Percentiles rank a stretch among this genome's conserved stretches.
These are phyloP conservation scores for Notothenia rossii DNA, from an alignment of 2,113 vertebrate species.

Conservation along the genomic window DNA sequence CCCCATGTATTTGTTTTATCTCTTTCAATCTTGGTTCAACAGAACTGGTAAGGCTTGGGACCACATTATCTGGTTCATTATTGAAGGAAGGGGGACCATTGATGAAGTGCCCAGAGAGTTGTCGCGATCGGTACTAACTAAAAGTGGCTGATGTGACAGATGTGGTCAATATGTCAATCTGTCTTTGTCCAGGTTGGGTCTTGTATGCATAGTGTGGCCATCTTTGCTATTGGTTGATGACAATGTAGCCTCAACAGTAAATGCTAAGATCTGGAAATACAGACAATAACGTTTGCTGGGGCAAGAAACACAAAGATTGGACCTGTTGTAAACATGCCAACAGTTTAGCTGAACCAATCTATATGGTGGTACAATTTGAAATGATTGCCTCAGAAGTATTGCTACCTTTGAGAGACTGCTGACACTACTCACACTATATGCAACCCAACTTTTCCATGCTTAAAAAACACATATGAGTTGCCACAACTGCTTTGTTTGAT, in stretches of 20 bases:
- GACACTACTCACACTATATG: neutral
- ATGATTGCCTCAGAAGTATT: neutral
- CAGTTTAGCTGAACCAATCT: neutral
- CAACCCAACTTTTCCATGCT: slow-evolving; percentile 32
- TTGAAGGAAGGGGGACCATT: neutral
- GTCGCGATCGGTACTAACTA: neutral
- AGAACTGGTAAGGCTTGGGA: neutral
- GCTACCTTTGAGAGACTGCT: neutral
- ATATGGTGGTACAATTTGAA: neutral
- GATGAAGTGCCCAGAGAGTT: neutral
- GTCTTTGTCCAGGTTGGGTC: neutral
- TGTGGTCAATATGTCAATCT: neutral
- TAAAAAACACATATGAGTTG: slow-evolving; percentile 38
- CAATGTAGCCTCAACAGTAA: neutral
- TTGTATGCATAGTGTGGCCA: neutral
- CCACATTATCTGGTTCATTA: neutral
- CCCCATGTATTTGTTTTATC: no score
- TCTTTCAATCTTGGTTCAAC: neutral
- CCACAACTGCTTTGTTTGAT: slow-evolving; percentile 54
- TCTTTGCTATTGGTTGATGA: neutral
- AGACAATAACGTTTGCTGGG: neutral
- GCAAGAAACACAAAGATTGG: neutral
- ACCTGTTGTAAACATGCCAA: neutral
- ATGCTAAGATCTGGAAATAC: neutral
- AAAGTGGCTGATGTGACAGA: neutral